Evolutionary conservation across 2,888 invertebrate species (phyloP), one percentile per base, ranked within the genome.

Genomic region (Synanthedon andrenaeformis): DNA sequence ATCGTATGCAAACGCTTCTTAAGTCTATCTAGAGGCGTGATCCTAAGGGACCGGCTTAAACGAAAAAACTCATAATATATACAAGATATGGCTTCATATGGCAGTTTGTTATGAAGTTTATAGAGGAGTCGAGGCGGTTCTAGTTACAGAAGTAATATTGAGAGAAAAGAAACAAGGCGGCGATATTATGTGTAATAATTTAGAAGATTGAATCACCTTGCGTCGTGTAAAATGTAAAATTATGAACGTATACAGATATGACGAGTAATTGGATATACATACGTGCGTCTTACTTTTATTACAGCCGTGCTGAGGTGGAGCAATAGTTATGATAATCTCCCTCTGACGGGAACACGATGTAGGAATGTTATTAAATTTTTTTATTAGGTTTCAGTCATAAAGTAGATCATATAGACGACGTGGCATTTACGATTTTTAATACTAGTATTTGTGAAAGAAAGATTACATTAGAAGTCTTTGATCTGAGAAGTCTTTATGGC

Each of bases 101-200:
- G 84, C 84, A 84, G 85, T 88, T 85, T 83, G 84, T 88, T 86
- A 82, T 79, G 80, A 81, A 82, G 78, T 88, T 88, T 88, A 88
- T 87, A 79, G 83, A 80, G 76, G 62, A 75, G 70, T 70, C 76
- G 76, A 70, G 72, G 67, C 68, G 77, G 71, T 79, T 82, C 79
- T 82, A 82, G 81, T 79, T 82, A 81, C 81, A 76, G 67, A 72
- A 67, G 74, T 72, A 72, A 72, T 72, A 70, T 12, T 12, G 17
- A 69, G 63, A 76, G 66, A 73, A 82, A 79, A 75, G 70, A 59
- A 56, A 61, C 53, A 62, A 65, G 66, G 66, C 69, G 67, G 67
- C 64, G 70, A 66, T 67, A 72, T 76, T 74, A 76, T 70, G 70
- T 72, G 72, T 81, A 76, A 78, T 82, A 80, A 78, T 77, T 82